Evolutionary conservation across 1,140 invertebrate species (phyloP), one percentile per base, ranked within the genome.

Genomic region (Venturia canescens): DNA sequence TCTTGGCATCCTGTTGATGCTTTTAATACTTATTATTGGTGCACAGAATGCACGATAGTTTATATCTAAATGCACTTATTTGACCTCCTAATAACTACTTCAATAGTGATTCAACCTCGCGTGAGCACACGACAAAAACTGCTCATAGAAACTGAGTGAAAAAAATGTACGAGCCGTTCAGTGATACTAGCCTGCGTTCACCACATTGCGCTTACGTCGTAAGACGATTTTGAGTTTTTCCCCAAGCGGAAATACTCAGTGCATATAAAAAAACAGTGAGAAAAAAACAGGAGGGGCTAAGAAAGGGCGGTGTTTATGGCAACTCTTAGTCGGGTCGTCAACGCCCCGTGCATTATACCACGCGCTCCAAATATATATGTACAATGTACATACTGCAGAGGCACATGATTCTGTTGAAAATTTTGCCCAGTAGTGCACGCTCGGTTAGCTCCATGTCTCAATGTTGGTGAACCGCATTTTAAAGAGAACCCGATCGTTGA

Each of bases 381-480:
- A 44, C n/a, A n/a, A n/a, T 38, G 38, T 75, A 60, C 27, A 60
- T 63, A 23, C 34, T 29, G 26, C 48, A 44, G 16, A 63, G 44
- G 7, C 18, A 23, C 3, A 63, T 29, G 50, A 34, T 76, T 29
- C 1, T 63, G 57, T 60, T 34, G 57, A 44, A 38, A 23, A 63
- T 38, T 26, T 77, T 76, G 72, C 71, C 18, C 13, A 21, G 13
- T 74, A 44, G 11, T 44, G 38, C 71, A 18, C 71, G 21, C 27
- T 26, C 38, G 50, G 44, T 74, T 57, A 9, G 71, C 26, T 50
- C 63, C 60, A 23, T 67, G 38, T 78, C 34, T 66, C 38, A 60
- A 79, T 60, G 38, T 63, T 31, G 57, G 75, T 63, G 29, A 23
- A 77, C 75, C 75, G 60, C 75, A 77, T 57, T 76, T 77, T 77